Conservation (phyloP, 1,140 invertebrate genomes). For the Trichonephila clavata region DNA sequence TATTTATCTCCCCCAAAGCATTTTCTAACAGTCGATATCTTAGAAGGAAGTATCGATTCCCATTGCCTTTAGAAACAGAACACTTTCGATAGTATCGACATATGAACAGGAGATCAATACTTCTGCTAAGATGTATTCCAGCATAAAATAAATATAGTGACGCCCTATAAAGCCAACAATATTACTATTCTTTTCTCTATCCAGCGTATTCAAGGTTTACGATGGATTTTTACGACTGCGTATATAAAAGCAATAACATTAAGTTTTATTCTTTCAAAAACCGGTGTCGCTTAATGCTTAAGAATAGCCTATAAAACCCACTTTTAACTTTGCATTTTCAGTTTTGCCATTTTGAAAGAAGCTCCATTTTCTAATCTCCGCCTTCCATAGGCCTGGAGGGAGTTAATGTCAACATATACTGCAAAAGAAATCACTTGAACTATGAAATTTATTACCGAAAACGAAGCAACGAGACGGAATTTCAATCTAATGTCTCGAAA, state of each 20-base stretch:
- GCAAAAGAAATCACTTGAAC: constrained; percentile 10
- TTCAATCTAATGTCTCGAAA: constrained; percentile 19
- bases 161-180: not conserved
- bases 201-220: not conserved
- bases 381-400: not conserved
- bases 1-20: no score
- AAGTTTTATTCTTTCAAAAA: constrained; percentile 22
- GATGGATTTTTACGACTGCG: not conserved
- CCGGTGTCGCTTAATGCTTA: not conserved
- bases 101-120: not conserved
- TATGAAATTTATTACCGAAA: not conserved
- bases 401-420: constrained; percentile 25
- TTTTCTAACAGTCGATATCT: not conserved
- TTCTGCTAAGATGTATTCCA: not conserved
- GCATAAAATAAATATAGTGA: not conserved
- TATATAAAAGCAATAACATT: constrained; percentile 4
- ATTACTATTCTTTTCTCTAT: not conserved
- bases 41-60: not conserved
- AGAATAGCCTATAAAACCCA: not conserved
- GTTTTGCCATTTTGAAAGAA: not conserved
- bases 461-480: not conserved
- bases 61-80: not conserved
- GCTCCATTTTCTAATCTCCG: not conserved
- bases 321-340: constrained; percentile 11
- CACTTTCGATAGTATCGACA: not conserved